Evolutionary conservation across 2,113 vertebrate genomes (phyloP).

Genomic region (Epinephelus moara): DNA sequence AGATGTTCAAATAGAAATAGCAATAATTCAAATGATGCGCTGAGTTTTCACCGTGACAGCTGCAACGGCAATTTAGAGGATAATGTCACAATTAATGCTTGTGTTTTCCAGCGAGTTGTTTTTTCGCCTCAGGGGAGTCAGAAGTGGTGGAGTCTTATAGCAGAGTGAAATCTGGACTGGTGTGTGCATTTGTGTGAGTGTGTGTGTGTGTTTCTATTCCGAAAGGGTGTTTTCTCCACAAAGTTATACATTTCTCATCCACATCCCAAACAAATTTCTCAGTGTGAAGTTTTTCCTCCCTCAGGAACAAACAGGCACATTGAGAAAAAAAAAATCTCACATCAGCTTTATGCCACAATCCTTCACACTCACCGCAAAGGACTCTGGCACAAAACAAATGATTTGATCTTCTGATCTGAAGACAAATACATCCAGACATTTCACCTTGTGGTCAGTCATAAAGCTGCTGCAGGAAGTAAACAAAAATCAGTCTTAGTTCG

Average conservation of each 20-base stretch:
- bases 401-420: constrained; percentile 16
- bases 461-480: not conserved
- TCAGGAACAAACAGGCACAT: constrained; percentile 53
- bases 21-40: constrained; percentile 34
- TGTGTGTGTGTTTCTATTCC: constrained; percentile 40
- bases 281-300: constrained; percentile 61
- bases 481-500: not conserved
- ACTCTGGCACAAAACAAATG: constrained; percentile 29
- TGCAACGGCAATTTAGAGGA: constrained; percentile 5
- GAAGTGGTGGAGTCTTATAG: constrained; percentile 47
- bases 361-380: constrained; percentile 1
- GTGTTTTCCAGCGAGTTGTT: constrained; percentile 46
- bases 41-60: constrained; percentile 11
- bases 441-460: not conserved
- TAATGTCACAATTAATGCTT: constrained; percentile 17
- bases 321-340: constrained; percentile 8
- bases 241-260: constrained; percentile 77
- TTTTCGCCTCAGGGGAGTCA: constrained; percentile 23
- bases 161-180: constrained; percentile 48
- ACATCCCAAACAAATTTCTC: constrained; percentile 72
- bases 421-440: not conserved
- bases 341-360: constrained; percentile 10
- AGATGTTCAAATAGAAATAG: constrained; percentile 41
- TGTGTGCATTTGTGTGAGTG: constrained; percentile 1
- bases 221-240: constrained; percentile 58